Evolutionary conservation across 2,113 vertebrate species (phyloP).

Genomic region (Mesocricetus auratus): DNA sequence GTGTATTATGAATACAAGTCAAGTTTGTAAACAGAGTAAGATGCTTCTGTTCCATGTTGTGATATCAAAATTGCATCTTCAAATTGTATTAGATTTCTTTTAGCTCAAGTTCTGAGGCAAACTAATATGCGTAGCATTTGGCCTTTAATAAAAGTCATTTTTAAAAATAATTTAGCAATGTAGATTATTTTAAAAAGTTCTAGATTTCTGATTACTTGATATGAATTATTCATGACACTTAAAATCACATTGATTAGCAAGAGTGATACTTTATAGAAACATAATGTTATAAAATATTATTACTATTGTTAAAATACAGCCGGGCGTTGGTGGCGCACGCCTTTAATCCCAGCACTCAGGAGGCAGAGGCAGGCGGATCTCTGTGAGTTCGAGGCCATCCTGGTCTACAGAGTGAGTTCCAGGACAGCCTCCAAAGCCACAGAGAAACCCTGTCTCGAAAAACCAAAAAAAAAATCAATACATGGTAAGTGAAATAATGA

Average conservation of each 20-base stretch:
- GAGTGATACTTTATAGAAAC: not conserved
- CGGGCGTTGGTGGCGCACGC: too few relatives aligned
- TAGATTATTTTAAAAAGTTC: not conserved
- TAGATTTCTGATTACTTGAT: not conserved
- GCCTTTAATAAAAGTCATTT: constrained; percentile 1
- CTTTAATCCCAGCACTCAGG: too few relatives aligned
- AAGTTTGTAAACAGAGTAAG: not conserved
- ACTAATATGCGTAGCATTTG: not conserved
- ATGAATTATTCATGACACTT: not conserved
- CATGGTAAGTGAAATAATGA: fast-evolving
- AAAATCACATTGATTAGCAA: not conserved
- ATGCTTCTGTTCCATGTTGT: not conserved
- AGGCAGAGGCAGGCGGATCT: too few relatives aligned
- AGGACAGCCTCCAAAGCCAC: too few relatives aligned
- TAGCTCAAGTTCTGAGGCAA: not conserved
- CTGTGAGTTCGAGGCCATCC: too few relatives aligned
- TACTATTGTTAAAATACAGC: not conserved
- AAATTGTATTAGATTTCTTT: not conserved
- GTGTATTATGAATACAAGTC: too few relatives aligned
- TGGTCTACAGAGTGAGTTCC: too few relatives aligned
- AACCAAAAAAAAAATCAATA: too few relatives aligned
- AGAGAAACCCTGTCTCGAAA: too few relatives aligned
- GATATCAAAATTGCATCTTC: not conserved
- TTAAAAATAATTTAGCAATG: not conserved
- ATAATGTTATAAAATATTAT: not conserved